Evolutionary conservation across 2,888 invertebrate species (phyloP), one percentile per base, ranked within the genome.

Genomic region (Candidula unifasciata): DNA sequence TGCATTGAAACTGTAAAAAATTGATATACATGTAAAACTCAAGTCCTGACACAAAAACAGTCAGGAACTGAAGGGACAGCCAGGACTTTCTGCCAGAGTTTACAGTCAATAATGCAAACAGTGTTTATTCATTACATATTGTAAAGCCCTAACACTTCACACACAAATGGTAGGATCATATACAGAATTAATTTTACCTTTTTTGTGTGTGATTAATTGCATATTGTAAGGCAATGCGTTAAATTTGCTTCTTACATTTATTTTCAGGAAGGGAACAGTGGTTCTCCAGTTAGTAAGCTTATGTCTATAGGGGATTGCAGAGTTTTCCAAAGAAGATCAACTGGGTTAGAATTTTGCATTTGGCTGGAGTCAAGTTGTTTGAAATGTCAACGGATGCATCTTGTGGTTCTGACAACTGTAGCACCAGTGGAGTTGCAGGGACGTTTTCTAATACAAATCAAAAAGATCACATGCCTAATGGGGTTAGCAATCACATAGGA

Each of bases 341-440:
- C 44, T 44, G 44, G 44, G 44, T 44, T 44, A 52, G n/a, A 5
- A 73, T 44, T 44, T n/a, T 71, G 27, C 66, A 66, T n/a, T 27
- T 27, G 10, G 66, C 30, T 71, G n/a, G 33, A 52, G 44, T 52
- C 37, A 6, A 73, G 37, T 44, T 44, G 10, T 44, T 35, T 44
- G 5, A n/a, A 73, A 73, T 73, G 73, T 73, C 73, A 73, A 24
- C 73, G 21, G 35, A 24, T 73, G 73, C 27, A n/a, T 24, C n/a
- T 10, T 44, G 52, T 73, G 73, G 44, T n/a, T 44, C 52, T 3
- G 44, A 52, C 18, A 73, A 73, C 6, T 13, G n/a, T 52, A 73
- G n/a, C 27, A 52, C n/a, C 2, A 52, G 10, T 44, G 73, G 44
- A n/a, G 13, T 73, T 44, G n/a, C 2, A 24, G 44, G 13, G n/a